phyloP scores from a whole-genome alignment of 2,797 vertebrate species.

The Acanthurus leucopareius region DNA sequence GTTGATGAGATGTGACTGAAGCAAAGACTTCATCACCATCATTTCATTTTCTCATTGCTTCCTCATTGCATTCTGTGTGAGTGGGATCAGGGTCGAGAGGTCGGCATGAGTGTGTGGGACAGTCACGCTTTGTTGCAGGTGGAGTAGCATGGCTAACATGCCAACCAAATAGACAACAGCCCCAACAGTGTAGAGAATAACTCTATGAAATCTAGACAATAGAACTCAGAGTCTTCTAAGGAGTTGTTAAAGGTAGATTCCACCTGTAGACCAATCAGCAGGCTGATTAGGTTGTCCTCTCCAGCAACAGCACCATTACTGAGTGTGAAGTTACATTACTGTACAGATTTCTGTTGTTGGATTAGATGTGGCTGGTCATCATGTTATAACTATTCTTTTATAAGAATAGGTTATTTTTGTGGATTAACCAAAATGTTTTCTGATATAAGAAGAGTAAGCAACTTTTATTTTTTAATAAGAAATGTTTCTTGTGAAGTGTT shows the following conservation, averaged over 20 bases:
- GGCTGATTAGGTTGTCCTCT: not conserved
- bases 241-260: not conserved
- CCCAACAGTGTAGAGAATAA: not conserved
- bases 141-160: not conserved
- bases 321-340: too few species aligned
- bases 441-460: too few species aligned
- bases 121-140: not conserved
- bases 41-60: not conserved
- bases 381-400: too few species aligned
- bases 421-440: too few species aligned
- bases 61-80: slow-evolving; percentile 2
- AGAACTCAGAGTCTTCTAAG: too few species aligned
- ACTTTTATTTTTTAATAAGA: too few species aligned
- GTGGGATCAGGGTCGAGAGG: slow-evolving; percentile 13
- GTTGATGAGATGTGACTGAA: not conserved
- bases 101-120: not conserved
- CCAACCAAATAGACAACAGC: not conserved
- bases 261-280: not conserved
- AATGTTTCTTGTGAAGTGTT: too few species aligned
- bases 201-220: not conserved
- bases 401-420: too few species aligned
- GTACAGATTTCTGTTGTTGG: too few species aligned
- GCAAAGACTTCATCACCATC: not conserved
- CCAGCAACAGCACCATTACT: not conserved
- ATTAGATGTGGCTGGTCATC: too few species aligned